These are phyloP conservation scores for Petrophora chlorosata DNA, from an alignment of 2,888 invertebrate genomes.

Conservation along the genomic window DNA sequence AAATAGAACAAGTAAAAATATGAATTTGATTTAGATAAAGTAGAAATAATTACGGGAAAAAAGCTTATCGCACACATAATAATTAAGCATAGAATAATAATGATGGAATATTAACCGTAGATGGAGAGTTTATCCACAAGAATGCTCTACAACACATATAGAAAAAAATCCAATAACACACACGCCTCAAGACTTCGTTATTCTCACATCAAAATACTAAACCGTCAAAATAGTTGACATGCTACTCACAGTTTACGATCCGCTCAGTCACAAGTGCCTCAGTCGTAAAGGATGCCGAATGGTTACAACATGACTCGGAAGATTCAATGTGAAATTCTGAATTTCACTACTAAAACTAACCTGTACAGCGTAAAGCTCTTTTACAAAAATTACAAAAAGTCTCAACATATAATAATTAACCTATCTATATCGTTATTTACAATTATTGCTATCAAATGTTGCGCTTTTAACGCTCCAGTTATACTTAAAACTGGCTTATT, in stretches of 20 bases:
- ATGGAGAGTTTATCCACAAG: constrained; percentile 6
- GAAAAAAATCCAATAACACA: constrained; percentile 19
- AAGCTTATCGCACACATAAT: not conserved
- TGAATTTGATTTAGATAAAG: too few relatives aligned
- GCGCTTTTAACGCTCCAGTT: constrained; percentile 78
- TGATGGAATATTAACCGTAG: too few relatives aligned
- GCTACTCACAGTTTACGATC: constrained; percentile 49
- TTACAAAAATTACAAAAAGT: constrained; percentile 79
- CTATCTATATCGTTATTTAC: constrained; percentile 79
- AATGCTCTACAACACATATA: constrained; percentile 11
- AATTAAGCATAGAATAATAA: too few relatives aligned
- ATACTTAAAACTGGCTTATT: constrained; percentile 65
- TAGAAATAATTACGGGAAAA: too few relatives aligned
- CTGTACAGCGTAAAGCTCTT: constrained; percentile 82
- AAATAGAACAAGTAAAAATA: too few relatives aligned
- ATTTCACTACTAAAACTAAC: constrained; percentile 73
- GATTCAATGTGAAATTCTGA: constrained; percentile 74
- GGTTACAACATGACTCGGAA: constrained; percentile 60
- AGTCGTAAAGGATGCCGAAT: constrained; percentile 54
- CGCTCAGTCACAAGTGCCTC: constrained; percentile 55
- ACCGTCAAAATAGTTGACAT: constrained; percentile 34
- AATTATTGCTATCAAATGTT: constrained; percentile 80
- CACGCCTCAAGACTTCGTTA: constrained; percentile 19
- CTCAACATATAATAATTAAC: constrained; percentile 79
- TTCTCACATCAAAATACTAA: constrained; percentile 28